Percentiles rank a stretch among this genome's conserved stretches.
phyloP scores from a whole-genome alignment of 2,888 invertebrate genomes.

The Eilema griseolum region DNA sequence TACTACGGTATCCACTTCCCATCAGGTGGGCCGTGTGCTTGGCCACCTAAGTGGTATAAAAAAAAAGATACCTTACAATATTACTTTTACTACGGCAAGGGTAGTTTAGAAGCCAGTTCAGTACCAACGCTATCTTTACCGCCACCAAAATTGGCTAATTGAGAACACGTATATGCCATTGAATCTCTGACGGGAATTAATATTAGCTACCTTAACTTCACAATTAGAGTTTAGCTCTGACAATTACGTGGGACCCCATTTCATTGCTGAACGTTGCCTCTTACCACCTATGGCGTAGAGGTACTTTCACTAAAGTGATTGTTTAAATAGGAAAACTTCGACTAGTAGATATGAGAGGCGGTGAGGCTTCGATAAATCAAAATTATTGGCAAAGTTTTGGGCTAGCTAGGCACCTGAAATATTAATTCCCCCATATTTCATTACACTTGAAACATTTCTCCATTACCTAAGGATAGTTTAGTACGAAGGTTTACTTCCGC shows the following conservation, averaged over 20 bases:
- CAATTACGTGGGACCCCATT: slow-evolving; percentile 37
- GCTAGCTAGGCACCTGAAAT: slow-evolving; percentile 70
- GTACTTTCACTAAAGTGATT: slow-evolving; percentile 54
- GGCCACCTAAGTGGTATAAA: too few relatives aligned
- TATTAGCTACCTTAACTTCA: slow-evolving; percentile 16
- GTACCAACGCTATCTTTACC: slow-evolving; percentile 1
- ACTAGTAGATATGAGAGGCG: slow-evolving; percentile 64
- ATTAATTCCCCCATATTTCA: slow-evolving; percentile 71
- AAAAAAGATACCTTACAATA: too few relatives aligned
- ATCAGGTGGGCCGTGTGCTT: too few relatives aligned
- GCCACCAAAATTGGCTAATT: slow-evolving; percentile 1
- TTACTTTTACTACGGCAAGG: neutral
- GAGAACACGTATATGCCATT: slow-evolving; percentile 10
- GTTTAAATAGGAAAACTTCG: slow-evolving; percentile 71
- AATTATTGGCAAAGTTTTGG: slow-evolving; percentile 75
- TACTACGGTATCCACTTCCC: too few relatives aligned
- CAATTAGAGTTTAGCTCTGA: slow-evolving; percentile 31
- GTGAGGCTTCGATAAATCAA: slow-evolving; percentile 73
- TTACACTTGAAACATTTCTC: slow-evolving; percentile 65
- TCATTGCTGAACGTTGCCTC: slow-evolving; percentile 22
- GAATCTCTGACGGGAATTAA: slow-evolving; percentile 14
- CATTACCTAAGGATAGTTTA: slow-evolving; percentile 62
- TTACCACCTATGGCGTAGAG: slow-evolving; percentile 26
- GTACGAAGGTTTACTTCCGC: slow-evolving; percentile 42
- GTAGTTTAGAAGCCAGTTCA: neutral